phyloP scores from a whole-genome alignment of 53 echinoderm and acorn worm species.

The Stichopus horrens region DNA sequence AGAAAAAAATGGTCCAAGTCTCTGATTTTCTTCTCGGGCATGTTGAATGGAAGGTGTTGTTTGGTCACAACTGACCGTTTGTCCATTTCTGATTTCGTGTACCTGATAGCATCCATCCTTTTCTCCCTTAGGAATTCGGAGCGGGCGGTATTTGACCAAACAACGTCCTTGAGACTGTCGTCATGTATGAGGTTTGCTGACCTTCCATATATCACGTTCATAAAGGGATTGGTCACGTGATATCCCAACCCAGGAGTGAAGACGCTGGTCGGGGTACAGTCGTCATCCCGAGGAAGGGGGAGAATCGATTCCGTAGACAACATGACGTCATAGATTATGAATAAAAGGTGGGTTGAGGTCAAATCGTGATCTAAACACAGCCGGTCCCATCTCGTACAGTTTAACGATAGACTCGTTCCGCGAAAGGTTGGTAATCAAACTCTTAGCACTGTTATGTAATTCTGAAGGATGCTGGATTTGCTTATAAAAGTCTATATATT shows the following conservation, averaged over 20 bases:
- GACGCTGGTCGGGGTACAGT: background rate
- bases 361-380: too few relatives aligned
- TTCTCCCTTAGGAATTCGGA: background rate
- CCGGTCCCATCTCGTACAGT: too few relatives aligned
- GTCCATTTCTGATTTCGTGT: background rate
- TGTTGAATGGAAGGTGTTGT: background rate
- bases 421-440: too few relatives aligned
- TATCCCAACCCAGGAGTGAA: background rate
- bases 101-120: background rate
- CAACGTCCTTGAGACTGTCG: background rate
- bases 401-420: too few relatives aligned
- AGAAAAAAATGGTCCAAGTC: slow-evolving; percentile 28
- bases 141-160: background rate
- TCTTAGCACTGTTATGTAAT: too few relatives aligned
- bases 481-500: too few relatives aligned
- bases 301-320: background rate
- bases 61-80: background rate
- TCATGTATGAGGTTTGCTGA: background rate
- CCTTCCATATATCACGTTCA: background rate
- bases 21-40: background rate
- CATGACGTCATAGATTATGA: background rate
- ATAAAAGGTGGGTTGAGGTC: too few relatives aligned
- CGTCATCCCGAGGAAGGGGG: background rate
- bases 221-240: background rate
- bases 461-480: too few relatives aligned